phyloP scores from a whole-genome alignment of 2,113 vertebrate genomes.

The Ptilorrhoa leucosticta region DNA sequence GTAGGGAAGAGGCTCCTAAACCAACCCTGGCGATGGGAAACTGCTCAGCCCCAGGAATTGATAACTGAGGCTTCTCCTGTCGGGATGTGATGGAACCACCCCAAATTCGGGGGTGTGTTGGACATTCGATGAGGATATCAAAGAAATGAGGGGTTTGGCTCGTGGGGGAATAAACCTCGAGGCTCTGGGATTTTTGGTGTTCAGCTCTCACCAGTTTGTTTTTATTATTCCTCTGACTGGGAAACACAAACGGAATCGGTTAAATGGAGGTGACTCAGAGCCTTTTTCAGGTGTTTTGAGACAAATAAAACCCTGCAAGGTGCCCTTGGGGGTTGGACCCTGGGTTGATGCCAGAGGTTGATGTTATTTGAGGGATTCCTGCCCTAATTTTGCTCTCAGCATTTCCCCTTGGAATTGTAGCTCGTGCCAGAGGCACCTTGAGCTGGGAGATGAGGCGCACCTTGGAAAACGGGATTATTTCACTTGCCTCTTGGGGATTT shows the following conservation, averaged over 20 bases:
- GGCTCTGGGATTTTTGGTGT: background rate
- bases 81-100: background rate
- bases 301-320: background rate
- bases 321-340: background rate
- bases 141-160: background rate
- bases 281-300: background rate
- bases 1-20: background rate
- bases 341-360: background rate
- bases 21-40: fast-evolving
- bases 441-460: background rate
- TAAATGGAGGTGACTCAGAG: background rate
- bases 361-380: background rate
- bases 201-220: fast-evolving
- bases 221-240: background rate
- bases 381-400: background rate
- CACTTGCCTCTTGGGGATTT: background rate
- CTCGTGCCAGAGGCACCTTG: background rate
- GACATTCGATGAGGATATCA: fast-evolving
- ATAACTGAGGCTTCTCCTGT: background rate
- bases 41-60: background rate
- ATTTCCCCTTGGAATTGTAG: background rate
- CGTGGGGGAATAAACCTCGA: fast-evolving
- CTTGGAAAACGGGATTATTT: background rate
- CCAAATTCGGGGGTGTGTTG: fast-evolving
- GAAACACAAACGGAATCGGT: background rate